Base-by-base conservation (phyloP, 2,888 invertebrate species). In the Phaonia tiefii region DNA sequence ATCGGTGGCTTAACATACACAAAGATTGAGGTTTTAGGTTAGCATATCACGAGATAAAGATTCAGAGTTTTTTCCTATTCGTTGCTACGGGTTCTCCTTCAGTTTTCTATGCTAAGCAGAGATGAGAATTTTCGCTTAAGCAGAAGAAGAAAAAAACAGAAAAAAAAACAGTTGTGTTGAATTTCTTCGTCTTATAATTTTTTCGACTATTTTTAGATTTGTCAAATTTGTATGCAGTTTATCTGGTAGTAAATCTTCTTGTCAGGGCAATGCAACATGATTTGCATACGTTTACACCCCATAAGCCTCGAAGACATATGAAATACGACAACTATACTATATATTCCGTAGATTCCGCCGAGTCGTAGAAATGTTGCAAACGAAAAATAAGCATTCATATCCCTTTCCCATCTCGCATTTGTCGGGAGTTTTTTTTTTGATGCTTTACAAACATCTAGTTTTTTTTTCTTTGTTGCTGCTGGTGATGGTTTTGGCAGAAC, bases 211-310 rank as follows among this genome's bases (percentile, higher is more conserved):
- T 81, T 81, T 78, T 51, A 75, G 74, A 78, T 81, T 81, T 81
- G 81, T 75, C 81, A 81, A 81, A 81, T 81, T 78, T 81, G 75
- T 75, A 78, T 73, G 72, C 69, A 75, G 69, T 75, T 81, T 81
- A 78, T 78, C 67, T 75, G 11, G 78, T 25, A 78, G 81, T 81
- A 81, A 78, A 75, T 81, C 81, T 72, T 26, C 63, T 69, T 81
- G 81, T 81, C 81, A 81, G 39, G 63, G 81, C 72, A 81, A 81
- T 75, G 72, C 78, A 78, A 75, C 75, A 75, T 75, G 72, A 81
- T 78, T 81, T 81, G 69, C 81, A 81, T 78, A 81, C 75, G 81
- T 75, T 78, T 81, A 81, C 81, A 81, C 81, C 81, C 78, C 81
- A 78, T 65, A 81, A 78, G 69, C 71, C 69, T 51, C 63, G 54